Conservation (phyloP, 2,888 invertebrate species). For the Gymnosoma rotundatum region DNA sequence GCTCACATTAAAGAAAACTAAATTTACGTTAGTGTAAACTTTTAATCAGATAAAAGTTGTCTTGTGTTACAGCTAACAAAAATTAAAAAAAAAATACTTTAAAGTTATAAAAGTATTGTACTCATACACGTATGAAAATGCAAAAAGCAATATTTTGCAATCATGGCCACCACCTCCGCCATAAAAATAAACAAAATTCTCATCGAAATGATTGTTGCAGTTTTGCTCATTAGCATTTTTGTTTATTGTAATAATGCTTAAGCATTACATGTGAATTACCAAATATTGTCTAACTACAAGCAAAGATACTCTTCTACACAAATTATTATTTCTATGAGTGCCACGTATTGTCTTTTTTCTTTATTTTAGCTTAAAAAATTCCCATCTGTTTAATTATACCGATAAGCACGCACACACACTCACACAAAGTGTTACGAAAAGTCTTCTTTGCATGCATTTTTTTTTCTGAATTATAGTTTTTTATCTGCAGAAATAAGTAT, state of each 20-base stretch:
- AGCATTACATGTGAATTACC: constrained; percentile 69
- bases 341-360: constrained; percentile 1
- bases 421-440: constrained; percentile 63
- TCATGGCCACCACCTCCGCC: constrained; percentile 58
- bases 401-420: constrained; percentile 6
- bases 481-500: constrained; percentile 30
- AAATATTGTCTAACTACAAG: constrained; percentile 45
- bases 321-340: constrained; percentile 15
- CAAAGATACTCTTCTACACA: constrained; percentile 34
- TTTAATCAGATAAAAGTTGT: constrained; percentile 54
- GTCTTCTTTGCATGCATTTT: constrained; percentile 47
- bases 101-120: neutral
- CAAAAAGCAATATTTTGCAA: constrained; percentile 58
- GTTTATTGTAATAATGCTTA: constrained; percentile 63
- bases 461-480: constrained; percentile 56
- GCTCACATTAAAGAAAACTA: neutral
- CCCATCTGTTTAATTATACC: constrained; percentile 56
- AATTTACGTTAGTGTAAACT: constrained; percentile 29
- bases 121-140: neutral
- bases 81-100: neutral
- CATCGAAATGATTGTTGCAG: constrained; percentile 64
- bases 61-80: constrained; percentile 28
- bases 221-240: constrained; percentile 69
- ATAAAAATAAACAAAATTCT: constrained; percentile 65
- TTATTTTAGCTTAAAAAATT: constrained; percentile 33